Evolutionary conservation across 2,888 invertebrate genomes (phyloP).

Genomic region (Tribolium freemani): DNA sequence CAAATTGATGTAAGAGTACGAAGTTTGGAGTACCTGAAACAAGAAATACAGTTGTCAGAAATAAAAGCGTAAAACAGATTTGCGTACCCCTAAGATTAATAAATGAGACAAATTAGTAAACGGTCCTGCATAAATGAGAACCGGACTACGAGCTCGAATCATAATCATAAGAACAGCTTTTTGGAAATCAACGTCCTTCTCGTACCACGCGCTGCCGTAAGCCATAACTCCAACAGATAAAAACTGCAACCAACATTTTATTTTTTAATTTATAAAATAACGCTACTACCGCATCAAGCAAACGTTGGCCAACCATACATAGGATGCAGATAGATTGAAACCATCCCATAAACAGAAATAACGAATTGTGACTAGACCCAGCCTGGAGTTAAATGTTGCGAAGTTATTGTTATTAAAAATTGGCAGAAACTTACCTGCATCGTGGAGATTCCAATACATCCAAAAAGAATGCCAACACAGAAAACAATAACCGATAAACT

Average conservation of each 20-base stretch:
- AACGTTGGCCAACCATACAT: constrained; percentile 1
- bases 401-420: neutral
- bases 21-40: too few species aligned
- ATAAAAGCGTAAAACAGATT: too few species aligned
- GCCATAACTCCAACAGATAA: neutral
- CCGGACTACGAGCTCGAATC: constrained; percentile 11
- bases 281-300: constrained; percentile 11
- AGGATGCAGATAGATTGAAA: neutral
- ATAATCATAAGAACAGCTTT: constrained; percentile 6
- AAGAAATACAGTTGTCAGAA: too few species aligned
- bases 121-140: constrained; percentile 34
- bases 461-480: neutral
- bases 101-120: constrained; percentile 22
- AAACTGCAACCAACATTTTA: neutral
- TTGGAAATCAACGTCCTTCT: constrained; percentile 5
- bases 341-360: constrained; percentile 12
- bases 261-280: neutral
- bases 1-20: too few species aligned
- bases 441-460: neutral
- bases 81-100: constrained; percentile 18
- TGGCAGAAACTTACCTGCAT: neutral
- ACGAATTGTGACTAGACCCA: neutral
- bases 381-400: neutral
- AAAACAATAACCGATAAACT: neutral
- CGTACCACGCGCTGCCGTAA: constrained; percentile 16